Evolutionary conservation across 2,113 vertebrate genomes (phyloP), one percentile per base, ranked within the genome.

Genomic region (Labeo rohita): DNA sequence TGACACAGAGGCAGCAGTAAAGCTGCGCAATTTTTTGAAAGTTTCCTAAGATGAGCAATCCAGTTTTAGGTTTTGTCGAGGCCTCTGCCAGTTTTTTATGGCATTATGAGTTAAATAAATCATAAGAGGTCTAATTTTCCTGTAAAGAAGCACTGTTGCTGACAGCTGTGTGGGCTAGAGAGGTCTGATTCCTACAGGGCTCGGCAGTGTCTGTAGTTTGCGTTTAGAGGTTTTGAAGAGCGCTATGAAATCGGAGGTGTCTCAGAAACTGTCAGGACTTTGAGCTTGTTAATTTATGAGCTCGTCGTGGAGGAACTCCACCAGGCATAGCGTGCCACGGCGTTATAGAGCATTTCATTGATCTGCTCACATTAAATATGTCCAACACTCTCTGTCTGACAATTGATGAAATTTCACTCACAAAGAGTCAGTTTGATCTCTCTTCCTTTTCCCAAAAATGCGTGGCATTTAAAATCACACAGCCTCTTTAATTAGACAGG

Each of bases 21-120:
- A 65, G 73, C 59, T 59, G 18, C 2, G 54, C 54, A 52, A 49
- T 84, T 75, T 72, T 28, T 56, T 70, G 45, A 81, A 84, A 76
- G 23, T 84, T 83, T 82, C 74, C 45, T 18, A 75, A 68, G 76
- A 65, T 56, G 49, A 78, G 83, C 65, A 74, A 63, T 47, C 65
- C 50, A 13, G n/a, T 65, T 90, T 84, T 50, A 47, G 56, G 61
- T 65, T 49, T 56, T n/a, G 52, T 50, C 21, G 74, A 79, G 83
- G 28, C 74, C 16, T 52, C 12, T n/a, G 28, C 6, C n/a, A 47
- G 39, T 76, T 73, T 16, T 84, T 70, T 63, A n/a, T 87, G 39
- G 49, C 49, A 87, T 75, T 65, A n/a, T 77, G 50, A 11, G 52
- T 86, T 88, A 79, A 80, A 85, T 84, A 73, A 76, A 54, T 66